Conservation (phyloP, 1,140 invertebrate genomes). For the Calephelis virginiensis region DNA sequence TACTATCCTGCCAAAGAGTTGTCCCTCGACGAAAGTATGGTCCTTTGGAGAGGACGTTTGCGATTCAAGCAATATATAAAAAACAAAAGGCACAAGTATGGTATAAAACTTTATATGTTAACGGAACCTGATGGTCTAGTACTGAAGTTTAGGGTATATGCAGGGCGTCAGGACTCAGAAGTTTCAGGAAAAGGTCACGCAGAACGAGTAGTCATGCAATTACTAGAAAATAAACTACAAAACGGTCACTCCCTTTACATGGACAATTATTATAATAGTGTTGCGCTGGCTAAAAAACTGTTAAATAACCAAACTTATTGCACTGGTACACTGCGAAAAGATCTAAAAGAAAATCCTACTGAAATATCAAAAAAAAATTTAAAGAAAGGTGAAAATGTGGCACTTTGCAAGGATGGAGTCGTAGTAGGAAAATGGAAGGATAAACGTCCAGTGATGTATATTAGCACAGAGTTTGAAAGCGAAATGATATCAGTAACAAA, state of each 20-base stretch:
- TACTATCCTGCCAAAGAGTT: no score
- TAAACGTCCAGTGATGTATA: neutral
- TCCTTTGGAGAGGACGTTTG: no score
- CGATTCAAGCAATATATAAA: no score
- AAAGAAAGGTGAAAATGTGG: neutral
- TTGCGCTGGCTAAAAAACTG: neutral
- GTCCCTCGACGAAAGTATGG: no score
- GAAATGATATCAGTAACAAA: neutral
- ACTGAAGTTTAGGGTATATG: neutral
- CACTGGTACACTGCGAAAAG: neutral
- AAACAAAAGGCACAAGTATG: no score
- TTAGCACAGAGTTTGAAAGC: neutral
- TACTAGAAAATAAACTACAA: neutral
- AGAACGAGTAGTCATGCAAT: neutral
- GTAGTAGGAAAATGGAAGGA: neutral
- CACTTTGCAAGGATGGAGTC: neutral
- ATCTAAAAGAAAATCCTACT: neutral
- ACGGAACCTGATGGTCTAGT: neutral
- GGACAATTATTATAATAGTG: slow-evolving; percentile 16
- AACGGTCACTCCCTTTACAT: slow-evolving; percentile 3
- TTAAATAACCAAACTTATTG: neutral
- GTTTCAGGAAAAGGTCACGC: neutral
- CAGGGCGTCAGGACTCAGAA: neutral
- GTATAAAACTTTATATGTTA: neutral
- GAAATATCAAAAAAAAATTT: slow-evolving; percentile 9